These are phyloP conservation scores for Monochamus saltuarius DNA, from an alignment of 1,140 invertebrate species.

Conservation along the genomic window DNA sequence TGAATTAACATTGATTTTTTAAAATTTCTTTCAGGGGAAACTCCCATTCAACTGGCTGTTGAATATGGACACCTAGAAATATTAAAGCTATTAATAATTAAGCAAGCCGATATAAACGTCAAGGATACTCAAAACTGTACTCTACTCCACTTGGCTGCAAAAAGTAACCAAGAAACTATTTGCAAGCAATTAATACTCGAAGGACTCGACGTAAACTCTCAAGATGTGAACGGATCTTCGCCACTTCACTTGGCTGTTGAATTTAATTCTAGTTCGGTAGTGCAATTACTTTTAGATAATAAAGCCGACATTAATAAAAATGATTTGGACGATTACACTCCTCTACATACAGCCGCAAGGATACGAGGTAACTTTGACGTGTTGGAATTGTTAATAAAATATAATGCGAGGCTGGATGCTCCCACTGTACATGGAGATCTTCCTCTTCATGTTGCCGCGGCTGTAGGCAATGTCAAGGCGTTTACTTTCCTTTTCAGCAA, in stretches of 20 bases:
- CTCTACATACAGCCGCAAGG: slow-evolving; percentile 32
- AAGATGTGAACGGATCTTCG: slow-evolving; percentile 24
- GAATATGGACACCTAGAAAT: slow-evolving; percentile 6
- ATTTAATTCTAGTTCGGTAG: slow-evolving; percentile 15
- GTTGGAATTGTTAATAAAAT: slow-evolving; percentile 24
- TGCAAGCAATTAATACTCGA: slow-evolving; percentile 19
- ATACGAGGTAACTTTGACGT: slow-evolving; percentile 16
- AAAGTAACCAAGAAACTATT: slow-evolving; percentile 13
- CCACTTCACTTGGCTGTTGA: slow-evolving; percentile 32
- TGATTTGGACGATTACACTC: slow-evolving; percentile 34
- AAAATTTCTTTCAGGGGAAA: slow-evolving; percentile 11
- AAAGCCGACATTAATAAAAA: slow-evolving; percentile 26
- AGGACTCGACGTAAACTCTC: slow-evolving; percentile 20
- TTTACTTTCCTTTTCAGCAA: slow-evolving; percentile 23
- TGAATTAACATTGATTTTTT: no score
- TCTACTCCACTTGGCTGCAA: slow-evolving; percentile 28
- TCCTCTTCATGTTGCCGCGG: slow-evolving; percentile 31
- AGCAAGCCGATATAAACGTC: slow-evolving; percentile 1
- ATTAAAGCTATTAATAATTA: slow-evolving; percentile 17
- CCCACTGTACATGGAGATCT: slow-evolving; percentile 34
- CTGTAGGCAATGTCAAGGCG: slow-evolving; percentile 26
- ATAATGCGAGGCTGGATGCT: slow-evolving; percentile 11
- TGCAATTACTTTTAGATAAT: slow-evolving; percentile 26
- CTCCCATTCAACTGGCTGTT: slow-evolving; percentile 22
- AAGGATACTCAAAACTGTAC: slow-evolving; percentile 13